Conservation (phyloP, 2,888 invertebrate species). For the Scaptomyza reducta region DNA sequence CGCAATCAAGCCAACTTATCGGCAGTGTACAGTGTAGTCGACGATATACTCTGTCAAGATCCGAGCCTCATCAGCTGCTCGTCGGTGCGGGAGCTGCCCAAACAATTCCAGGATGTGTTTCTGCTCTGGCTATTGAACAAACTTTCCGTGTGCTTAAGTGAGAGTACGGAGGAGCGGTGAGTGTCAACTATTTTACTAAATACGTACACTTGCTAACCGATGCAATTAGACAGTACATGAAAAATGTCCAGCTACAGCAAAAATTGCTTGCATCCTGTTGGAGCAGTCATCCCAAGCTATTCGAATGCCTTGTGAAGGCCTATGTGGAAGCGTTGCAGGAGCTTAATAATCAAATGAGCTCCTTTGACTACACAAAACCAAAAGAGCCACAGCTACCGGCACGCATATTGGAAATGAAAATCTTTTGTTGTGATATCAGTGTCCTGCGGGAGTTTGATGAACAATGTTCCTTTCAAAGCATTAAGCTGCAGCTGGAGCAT, state of each 20-base stretch:
- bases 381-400: neutral
- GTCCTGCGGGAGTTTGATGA: slow-evolving; percentile 69
- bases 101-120: slow-evolving; percentile 75
- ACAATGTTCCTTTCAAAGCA: slow-evolving; percentile 58
- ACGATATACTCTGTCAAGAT: slow-evolving; percentile 80
- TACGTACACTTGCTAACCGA: neutral
- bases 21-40: slow-evolving; percentile 72
- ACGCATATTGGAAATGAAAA: slow-evolving; percentile 22
- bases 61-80: slow-evolving; percentile 78
- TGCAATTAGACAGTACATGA: slow-evolving; percentile 63
- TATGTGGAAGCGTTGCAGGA: slow-evolving; percentile 72
- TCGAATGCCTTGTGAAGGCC: slow-evolving; percentile 61
- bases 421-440: slow-evolving; percentile 61
- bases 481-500: slow-evolving; percentile 54
- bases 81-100: slow-evolving; percentile 56
- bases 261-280: slow-evolving; percentile 80
- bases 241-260: slow-evolving; percentile 78
- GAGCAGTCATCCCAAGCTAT: slow-evolving; percentile 78
- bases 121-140: slow-evolving; percentile 79
- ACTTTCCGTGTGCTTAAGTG: slow-evolving; percentile 62
- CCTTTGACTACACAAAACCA: slow-evolving; percentile 34
- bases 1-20: slow-evolving; percentile 65
- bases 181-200: neutral
- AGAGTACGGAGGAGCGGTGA: slow-evolving; percentile 53
- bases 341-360: slow-evolving; percentile 51